A percentile compares a stretch with the other conserved stretches of the same genome.
These are phyloP conservation scores for Scaptomyza caliginosa DNA, from an alignment of 2,888 invertebrate genomes.

Conservation along the genomic window DNA sequence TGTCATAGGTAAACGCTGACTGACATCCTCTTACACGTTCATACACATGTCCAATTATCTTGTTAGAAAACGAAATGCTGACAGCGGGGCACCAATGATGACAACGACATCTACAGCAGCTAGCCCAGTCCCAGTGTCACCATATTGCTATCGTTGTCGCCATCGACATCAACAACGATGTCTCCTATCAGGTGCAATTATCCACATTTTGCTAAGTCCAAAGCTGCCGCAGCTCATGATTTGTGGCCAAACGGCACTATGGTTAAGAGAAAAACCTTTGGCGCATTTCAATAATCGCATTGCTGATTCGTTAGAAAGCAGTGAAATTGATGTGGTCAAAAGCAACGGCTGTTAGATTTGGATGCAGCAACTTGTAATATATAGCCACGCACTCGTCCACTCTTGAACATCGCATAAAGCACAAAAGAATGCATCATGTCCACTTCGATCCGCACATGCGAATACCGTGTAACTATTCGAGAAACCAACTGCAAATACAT, in stretches of 20 bases:
- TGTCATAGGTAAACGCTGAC: constrained; percentile 46
- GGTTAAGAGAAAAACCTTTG: constrained; percentile 67
- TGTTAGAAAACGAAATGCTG: constrained; percentile 61
- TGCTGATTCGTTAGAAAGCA: constrained; percentile 72
- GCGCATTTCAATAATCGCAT: constrained; percentile 73
- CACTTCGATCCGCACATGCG: neutral
- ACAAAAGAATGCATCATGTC: constrained; percentile 17
- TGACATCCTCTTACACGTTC: constrained; percentile 57
- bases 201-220: constrained; percentile 63
- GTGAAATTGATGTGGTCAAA: constrained; percentile 67
- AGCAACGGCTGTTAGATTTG: constrained; percentile 42
- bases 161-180: neutral
- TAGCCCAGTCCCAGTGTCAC: constrained; percentile 66
- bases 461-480: constrained; percentile 26
- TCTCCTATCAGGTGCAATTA: constrained; percentile 71
- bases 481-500: neutral
- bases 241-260: constrained; percentile 55
- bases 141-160: constrained; percentile 15
- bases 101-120: neutral
- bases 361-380: constrained; percentile 58
- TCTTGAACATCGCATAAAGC: constrained; percentile 1
- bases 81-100: constrained; percentile 36
- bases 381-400: constrained; percentile 50
- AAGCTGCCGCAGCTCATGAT: constrained; percentile 59
- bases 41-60: constrained; percentile 75